Evolutionary conservation across 1,140 invertebrate genomes (phyloP), one percentile per base, ranked within the genome.

Genomic region (Solen grandis): DNA sequence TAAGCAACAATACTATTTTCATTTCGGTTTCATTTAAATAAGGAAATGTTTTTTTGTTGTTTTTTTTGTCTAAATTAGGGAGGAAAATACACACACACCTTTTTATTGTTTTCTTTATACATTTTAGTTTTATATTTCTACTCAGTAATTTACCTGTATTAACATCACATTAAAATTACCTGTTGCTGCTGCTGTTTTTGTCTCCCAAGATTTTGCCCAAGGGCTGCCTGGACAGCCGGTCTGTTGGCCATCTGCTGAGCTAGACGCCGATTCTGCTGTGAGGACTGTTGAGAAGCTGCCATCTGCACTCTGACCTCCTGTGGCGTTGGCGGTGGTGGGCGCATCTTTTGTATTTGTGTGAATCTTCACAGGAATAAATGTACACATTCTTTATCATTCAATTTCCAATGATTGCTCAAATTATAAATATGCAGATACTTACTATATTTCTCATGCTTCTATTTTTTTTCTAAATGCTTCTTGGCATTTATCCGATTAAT

Each of bases 181-280:
- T 62, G 35, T 72, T 41, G 70, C 36, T 38, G 16, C n/a, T 57
- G 50, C 19, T 38, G n/a, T 41, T 2, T 80, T 75, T 89, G 89
- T 85, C 91, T 90, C 73, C 92, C 93, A 3, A 92, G 55, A 77
- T 89, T 90, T 25, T 66, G 63, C 8, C 77, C 77, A n/a, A 93
- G 84, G 55, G 93, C 93, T n/a, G 92, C 85, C 68, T 92, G 89
- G 0, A 93, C 91, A 29, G 91, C 88, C 10, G 93, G 93, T 75
- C 93, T 88, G 70, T 92, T 92, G 50, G 93, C 93, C 93, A 94
- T 93, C 84, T 94, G 93, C 75, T 92, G 91, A 4, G 93, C 93
- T 16, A 94, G 88, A 29, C 93, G 87, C 16, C 91, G 84, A 84
- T 94, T 94, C 78, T 90, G 90, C 5, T 88, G 88, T 0, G 92